Evolutionary conservation across 1,140 invertebrate species (phyloP), one percentile per base, ranked within the genome.

Genomic region (Drosophila kanapiae): DNA sequence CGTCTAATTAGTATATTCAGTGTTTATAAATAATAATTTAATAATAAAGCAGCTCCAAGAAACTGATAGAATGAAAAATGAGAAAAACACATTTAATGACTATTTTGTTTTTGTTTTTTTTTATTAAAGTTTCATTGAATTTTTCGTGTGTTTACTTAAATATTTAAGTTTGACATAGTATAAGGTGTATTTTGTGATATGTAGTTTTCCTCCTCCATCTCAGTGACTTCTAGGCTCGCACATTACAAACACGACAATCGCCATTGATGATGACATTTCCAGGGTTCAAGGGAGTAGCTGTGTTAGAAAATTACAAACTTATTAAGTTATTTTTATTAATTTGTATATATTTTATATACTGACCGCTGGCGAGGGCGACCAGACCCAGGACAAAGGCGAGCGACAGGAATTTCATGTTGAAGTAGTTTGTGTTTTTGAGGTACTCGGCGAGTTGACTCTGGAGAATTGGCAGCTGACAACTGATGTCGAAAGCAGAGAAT

Each of bases 321-420:
- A 23, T 23, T 23, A 23, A 23, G 23, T 23, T 23, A 23, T 23
- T 23, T 3, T 23, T 23, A 23, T 23, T 23, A 23, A 23, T 23
- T 23, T 23, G 23, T 23, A 23, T 23, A 23, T 1, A 23, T 23
- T 23, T 23, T 23, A 3, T 23, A 23, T 23, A 23, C 23, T 23
- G 23, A 23, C 23, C 23, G 23, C 23, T 87, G 87, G 60, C 80
- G 61, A 87, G 49, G 43, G 75, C 83, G 61, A 87, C 9, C 29
- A 87, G 84, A 64, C 80, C 84, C 40, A 87, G 37, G 48, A 87
- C 60, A 47, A 87, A 88, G 42, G 76, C 83, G 35, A 87, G 31
- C 69, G 83, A 87, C 13, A 87, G 85, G 77, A 87, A 88, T 78
- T 87, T 87, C 83, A 87, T 87, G 13, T 59, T 82, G 75, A 43